Conservation (phyloP, 2,888 invertebrate genomes). For the Leucophenga montana region DNA sequence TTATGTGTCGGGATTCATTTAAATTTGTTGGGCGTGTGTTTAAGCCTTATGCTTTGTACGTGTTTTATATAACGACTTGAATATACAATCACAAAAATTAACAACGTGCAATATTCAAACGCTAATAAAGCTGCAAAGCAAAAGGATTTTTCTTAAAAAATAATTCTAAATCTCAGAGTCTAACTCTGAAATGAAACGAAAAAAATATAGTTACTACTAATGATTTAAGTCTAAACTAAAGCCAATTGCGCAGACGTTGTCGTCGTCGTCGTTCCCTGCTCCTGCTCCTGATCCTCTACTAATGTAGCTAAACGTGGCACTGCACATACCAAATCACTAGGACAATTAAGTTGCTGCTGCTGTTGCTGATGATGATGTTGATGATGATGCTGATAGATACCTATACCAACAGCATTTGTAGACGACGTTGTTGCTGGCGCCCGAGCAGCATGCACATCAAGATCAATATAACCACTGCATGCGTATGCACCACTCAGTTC, state of each 20-base stretch:
- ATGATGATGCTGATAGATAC: conserved; percentile 9
- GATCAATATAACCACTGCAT: neutral
- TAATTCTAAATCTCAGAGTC: neutral
- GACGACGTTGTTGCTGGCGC: neutral
- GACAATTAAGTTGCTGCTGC: conserved; percentile 41
- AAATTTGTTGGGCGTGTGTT: neutral
- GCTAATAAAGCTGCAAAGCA: conserved; percentile 29
- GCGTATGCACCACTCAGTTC: too few relatives aligned
- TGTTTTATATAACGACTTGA: conserved; percentile 40
- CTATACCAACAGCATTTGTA: neutral
- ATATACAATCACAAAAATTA: conserved; percentile 71
- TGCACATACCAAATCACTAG: conserved; percentile 54
- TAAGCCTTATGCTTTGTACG: conserved; percentile 28
- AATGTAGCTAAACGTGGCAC: neutral
- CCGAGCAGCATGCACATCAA: neutral
- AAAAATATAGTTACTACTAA: conserved; percentile 11
- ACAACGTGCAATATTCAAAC: conserved; percentile 68
- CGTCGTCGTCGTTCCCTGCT: neutral
- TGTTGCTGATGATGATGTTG: too few relatives aligned
- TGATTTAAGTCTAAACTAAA: conserved; percentile 4
- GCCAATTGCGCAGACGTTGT: conserved; percentile 53
- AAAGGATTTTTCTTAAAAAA: too few relatives aligned
- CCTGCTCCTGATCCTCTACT: neutral
- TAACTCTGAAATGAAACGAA: neutral
- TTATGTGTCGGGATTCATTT: neutral